Percentiles rank a stretch among this genome's conserved stretches.
These are phyloP conservation scores for Leontopithecus rosalia DNA, from an alignment of 2,797 vertebrate species.

Conservation along the genomic window DNA sequence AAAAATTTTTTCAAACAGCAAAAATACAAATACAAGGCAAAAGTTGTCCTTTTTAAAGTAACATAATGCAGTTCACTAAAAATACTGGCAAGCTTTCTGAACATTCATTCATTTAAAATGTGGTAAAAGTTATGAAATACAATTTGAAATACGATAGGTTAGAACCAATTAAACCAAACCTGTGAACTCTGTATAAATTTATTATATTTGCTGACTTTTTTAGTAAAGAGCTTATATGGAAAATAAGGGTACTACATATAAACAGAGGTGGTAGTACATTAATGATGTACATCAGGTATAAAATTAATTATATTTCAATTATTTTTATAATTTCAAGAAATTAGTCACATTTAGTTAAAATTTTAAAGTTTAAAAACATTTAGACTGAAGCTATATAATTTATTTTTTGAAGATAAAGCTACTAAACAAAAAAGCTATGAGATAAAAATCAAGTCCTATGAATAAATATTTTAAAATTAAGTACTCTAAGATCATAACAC, in stretches of 20 bases:
- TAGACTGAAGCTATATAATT: slow-evolving; percentile 26
- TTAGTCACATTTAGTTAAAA: slow-evolving; percentile 43
- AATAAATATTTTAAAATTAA: slow-evolving; percentile 78
- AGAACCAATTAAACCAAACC: background rate
- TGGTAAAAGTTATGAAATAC: slow-evolving; percentile 40
- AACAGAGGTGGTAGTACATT: background rate
- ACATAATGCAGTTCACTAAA: background rate
- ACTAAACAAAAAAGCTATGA: slow-evolving; percentile 57
- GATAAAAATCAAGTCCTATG: slow-evolving; percentile 69
- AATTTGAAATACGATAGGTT: background rate
- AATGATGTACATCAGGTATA: background rate
- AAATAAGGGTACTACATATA: background rate
- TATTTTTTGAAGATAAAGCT: slow-evolving; percentile 57
- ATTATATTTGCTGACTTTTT: slow-evolving; percentile 7
- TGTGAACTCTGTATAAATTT: background rate
- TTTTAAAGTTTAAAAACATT: slow-evolving; percentile 56
- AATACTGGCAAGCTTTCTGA: slow-evolving; percentile 32
- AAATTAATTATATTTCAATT: slow-evolving; percentile 31
- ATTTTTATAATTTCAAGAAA: slow-evolving; percentile 43
- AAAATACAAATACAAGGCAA: slow-evolving; percentile 36
- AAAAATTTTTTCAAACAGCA: slow-evolving; percentile 28
- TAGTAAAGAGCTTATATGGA: background rate
- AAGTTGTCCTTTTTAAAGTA: slow-evolving; percentile 30
- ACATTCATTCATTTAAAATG: slow-evolving; percentile 33
- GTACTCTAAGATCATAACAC: slow-evolving; percentile 69